These are phyloP conservation scores for Narcine bancroftii DNA, from an alignment of 2,113 vertebrate species.

Conservation along the genomic window DNA sequence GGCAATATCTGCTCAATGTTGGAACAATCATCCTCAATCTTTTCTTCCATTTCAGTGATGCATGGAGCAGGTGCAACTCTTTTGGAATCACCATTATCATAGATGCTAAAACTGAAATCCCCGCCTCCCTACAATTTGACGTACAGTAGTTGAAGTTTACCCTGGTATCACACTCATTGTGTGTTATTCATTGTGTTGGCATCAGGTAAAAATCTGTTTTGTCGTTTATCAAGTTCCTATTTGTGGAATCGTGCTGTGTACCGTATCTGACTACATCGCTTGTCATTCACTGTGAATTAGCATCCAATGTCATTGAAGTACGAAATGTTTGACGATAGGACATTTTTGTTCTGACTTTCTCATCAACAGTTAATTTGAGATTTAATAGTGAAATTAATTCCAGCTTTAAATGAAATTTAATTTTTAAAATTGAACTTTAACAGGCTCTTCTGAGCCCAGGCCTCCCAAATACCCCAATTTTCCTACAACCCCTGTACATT, in stretches of 20 bases:
- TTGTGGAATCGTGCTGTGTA: neutral
- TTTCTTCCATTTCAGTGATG: neutral
- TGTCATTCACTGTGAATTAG: neutral
- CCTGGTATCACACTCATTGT: neutral
- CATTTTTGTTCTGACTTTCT: neutral
- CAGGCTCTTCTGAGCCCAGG: too few relatives aligned
- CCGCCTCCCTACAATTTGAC: neutral
- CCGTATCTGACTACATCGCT: neutral
- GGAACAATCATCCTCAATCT: too few relatives aligned
- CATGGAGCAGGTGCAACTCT: neutral
- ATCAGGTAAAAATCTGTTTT: too few relatives aligned
- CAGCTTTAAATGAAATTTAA: too few relatives aligned
- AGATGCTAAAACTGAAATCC: neutral
- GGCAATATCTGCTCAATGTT: neutral
- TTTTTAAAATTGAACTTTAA: too few relatives aligned
- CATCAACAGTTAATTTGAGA: neutral
- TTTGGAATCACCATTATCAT: neutral
- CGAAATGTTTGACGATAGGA: neutral
- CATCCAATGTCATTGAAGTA: neutral
- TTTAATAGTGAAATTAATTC: neutral
- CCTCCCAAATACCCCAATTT: too few relatives aligned
- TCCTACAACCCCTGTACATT: too few relatives aligned
- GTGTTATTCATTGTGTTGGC: neutral
- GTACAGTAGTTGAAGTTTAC: neutral
- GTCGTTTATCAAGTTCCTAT: neutral